These are phyloP conservation scores for Hylaeus anthracinus DNA, from an alignment of 1,140 invertebrate genomes.

Conservation along the genomic window DNA sequence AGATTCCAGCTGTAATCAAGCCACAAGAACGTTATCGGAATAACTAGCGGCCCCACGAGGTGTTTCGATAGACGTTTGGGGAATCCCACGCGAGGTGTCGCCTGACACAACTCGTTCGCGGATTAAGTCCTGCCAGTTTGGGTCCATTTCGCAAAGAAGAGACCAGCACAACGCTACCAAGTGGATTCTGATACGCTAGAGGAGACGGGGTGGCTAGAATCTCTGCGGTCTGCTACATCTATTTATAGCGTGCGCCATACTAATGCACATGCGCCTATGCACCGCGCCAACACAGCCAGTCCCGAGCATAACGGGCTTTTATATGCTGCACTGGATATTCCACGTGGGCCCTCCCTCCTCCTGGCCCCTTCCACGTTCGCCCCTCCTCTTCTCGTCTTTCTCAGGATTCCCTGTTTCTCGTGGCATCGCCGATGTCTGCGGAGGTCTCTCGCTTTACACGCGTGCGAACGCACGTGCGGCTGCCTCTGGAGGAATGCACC, in stretches of 20 bases:
- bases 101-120: too few species aligned
- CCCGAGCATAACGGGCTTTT: conserved; percentile 64
- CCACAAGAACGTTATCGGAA: too few species aligned
- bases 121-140: background rate
- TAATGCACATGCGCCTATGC: conserved; percentile 52
- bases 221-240: conserved; percentile 66
- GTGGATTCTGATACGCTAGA: conserved; percentile 23
- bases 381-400: background rate
- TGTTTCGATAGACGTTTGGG: too few species aligned
- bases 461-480: conserved; percentile 47
- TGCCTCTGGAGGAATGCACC: conserved; percentile 26
- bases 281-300: conserved; percentile 24
- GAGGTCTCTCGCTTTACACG: conserved; percentile 28
- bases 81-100: too few species aligned
- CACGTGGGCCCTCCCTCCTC: conserved; percentile 14
- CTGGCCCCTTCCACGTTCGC: background rate
- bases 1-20: too few species aligned
- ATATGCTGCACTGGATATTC: conserved; percentile 62
- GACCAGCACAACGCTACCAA: conserved; percentile 1
- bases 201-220: conserved; percentile 49
- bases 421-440: conserved; percentile 2
- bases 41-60: too few species aligned
- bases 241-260: conserved; percentile 63
- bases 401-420: conserved; percentile 9
- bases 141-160: conserved; percentile 12